Conservation (phyloP, 2,113 vertebrate species). For the Tauraco erythrolophus region DNA sequence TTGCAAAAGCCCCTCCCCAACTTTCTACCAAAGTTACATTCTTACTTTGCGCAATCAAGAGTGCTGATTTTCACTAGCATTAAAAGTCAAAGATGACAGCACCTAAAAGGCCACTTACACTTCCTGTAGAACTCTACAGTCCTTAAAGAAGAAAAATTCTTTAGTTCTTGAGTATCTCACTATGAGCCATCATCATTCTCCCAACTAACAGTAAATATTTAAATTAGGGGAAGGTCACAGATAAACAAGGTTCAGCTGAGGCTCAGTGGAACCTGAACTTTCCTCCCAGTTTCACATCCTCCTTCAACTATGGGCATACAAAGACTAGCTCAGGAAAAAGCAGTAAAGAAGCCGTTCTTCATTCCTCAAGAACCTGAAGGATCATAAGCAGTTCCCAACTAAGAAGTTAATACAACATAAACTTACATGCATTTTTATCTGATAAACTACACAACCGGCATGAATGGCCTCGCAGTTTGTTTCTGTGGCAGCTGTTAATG, state of each 20-base stretch:
- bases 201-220: neutral
- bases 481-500: neutral
- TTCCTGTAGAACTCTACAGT: neutral
- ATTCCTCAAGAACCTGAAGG: neutral
- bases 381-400: neutral
- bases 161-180: neutral
- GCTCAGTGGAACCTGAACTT: neutral
- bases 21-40: neutral
- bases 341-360: neutral
- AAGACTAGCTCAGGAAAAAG: neutral
- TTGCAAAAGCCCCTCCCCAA: neutral
- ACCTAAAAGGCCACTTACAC: neutral
- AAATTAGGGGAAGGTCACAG: neutral
- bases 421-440: neutral
- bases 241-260: neutral
- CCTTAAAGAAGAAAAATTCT: neutral
- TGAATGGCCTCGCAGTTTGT: neutral
- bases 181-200: neutral
- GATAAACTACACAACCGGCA: neutral
- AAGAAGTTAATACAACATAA: neutral
- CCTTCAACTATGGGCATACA: neutral
- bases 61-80: neutral
- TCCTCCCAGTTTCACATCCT: neutral
- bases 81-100: neutral
- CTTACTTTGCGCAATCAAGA: neutral